Base-by-base conservation (phyloP, 2,113 vertebrate species). In the Cervus canadensis region DNA sequence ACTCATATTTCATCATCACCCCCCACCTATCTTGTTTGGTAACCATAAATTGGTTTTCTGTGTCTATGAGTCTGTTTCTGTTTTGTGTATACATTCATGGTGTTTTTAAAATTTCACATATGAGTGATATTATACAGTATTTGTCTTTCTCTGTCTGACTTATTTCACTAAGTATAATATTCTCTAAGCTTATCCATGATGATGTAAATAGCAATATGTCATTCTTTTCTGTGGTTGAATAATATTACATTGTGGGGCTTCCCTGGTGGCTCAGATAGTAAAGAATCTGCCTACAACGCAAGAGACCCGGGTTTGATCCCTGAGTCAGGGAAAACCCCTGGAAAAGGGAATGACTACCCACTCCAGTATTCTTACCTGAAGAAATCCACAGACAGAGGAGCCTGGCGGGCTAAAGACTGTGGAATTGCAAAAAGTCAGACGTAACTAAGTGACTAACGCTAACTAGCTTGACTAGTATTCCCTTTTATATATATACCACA, bases 1-100 rank as follows among this genome's bases (percentile, higher is more conserved):
- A 54, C 81, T 52, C 1, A 0, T 56, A 83, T 56, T 56, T 54
- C 4, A 52, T 54, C 2, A 0, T 25, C 9, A 0, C 36, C 50
- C 25, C 7, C 11, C 0, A 50, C 17, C 5, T 54, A 56, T 83
- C 50, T 21, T 13, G 2, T 54, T 83, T 54, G 81, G 33, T 36
- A 56, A 36, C 81, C 33, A 56, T 8, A 36, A 25, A 23, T 83
- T 83, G 54, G 33, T 82, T 83, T 82, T 83, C 50, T 36, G 13
- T 5, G 3, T 54, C 50, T 56, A 7, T 54, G 33, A 83, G 3
- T 36, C 81, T 54, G 3, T 54, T 82, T 81, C 16, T 82, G 33
- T 83, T 56, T 54, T 36, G 12, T 56, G 52, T 54, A 56, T 83
- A 83, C 21, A 15, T 56, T 83, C 50, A 83, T 8, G 33, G 52